Evolutionary conservation across 2,797 vertebrate genomes (phyloP).

Genomic region (Sternotherus odoratus): DNA sequence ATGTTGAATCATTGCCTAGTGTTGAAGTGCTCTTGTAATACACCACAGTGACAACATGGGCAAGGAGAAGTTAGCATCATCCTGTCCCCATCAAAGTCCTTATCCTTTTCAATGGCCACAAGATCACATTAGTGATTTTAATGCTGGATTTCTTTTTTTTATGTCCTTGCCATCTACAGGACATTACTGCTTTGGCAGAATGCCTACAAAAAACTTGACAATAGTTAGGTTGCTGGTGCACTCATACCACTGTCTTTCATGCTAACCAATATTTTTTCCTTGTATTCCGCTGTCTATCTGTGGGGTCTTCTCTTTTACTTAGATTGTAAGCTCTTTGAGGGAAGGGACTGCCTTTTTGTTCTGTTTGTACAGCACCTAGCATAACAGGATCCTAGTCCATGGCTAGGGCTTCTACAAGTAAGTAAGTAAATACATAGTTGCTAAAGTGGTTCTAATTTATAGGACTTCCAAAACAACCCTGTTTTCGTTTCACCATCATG

Average conservation of each 20-base stretch:
- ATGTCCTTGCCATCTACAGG: not conserved
- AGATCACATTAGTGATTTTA: conserved; percentile 5
- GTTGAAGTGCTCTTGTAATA: conserved; percentile 17
- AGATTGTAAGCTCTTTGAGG: not conserved
- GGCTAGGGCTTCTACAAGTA: not conserved
- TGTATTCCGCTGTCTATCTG: not conserved
- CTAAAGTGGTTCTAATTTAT: not conserved
- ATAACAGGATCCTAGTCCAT: not conserved
- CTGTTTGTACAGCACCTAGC: not conserved
- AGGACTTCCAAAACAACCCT: not conserved
- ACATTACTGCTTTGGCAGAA: not conserved
- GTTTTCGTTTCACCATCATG: not conserved
- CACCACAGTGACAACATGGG: conserved; percentile 18
- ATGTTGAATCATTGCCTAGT: conserved; percentile 42
- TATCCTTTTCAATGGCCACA: not conserved
- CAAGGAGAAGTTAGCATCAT: conserved; percentile 33
- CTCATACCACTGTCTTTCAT: not conserved
- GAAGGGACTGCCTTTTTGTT: not conserved
- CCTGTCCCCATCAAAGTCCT: conserved; percentile 32
- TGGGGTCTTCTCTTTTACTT: not conserved
- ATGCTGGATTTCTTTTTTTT: not conserved
- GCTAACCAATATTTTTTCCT: not conserved
- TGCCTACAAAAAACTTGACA: not conserved
- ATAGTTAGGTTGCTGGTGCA: not conserved
- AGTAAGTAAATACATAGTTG: not conserved